A percentile compares a stretch with the other conserved stretches of the same genome.
phyloP scores from a whole-genome alignment of 2,797 vertebrate species.

The Pseudomugil gertrudae region DNA sequence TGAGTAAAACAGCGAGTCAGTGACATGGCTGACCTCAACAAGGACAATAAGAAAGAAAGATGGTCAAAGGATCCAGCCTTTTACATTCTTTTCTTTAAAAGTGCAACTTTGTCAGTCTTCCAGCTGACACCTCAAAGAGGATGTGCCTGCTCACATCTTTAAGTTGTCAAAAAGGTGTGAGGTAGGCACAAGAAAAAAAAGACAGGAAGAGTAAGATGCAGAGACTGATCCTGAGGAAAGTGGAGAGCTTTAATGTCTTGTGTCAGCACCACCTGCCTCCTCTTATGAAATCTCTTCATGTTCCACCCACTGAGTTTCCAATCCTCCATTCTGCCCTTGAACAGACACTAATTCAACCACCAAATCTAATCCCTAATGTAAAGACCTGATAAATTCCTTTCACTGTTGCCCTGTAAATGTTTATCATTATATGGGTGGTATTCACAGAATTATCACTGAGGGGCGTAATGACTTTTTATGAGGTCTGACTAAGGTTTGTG shows the following conservation, averaged over 20 bases:
- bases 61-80: constrained; percentile 30
- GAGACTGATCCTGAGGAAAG: constrained; percentile 39
- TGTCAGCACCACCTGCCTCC: constrained; percentile 80
- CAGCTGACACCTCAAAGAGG: constrained; percentile 28
- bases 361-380: constrained; percentile 69
- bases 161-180: constrained; percentile 41
- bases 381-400: constrained; percentile 69
- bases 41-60: constrained; percentile 33
- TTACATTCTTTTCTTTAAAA: constrained; percentile 40
- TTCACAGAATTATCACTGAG: constrained; percentile 63
- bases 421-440: constrained; percentile 67
- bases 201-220: constrained; percentile 40
- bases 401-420: constrained; percentile 67
- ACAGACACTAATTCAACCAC: constrained; percentile 68
- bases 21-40: constrained; percentile 20
- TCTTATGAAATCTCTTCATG: constrained; percentile 76
- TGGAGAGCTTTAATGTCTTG: constrained; percentile 70
- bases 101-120: constrained; percentile 3
- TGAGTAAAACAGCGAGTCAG: constrained; percentile 27
- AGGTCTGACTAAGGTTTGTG: constrained; percentile 67
- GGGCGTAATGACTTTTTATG: constrained; percentile 71
- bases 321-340: constrained; percentile 68
- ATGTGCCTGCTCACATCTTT: constrained; percentile 43
- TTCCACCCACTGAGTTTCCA: constrained; percentile 74
- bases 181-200: constrained; percentile 30